These are phyloP conservation scores for Microchrysa polita DNA, from an alignment of 2,888 invertebrate species.

Conservation along the genomic window DNA sequence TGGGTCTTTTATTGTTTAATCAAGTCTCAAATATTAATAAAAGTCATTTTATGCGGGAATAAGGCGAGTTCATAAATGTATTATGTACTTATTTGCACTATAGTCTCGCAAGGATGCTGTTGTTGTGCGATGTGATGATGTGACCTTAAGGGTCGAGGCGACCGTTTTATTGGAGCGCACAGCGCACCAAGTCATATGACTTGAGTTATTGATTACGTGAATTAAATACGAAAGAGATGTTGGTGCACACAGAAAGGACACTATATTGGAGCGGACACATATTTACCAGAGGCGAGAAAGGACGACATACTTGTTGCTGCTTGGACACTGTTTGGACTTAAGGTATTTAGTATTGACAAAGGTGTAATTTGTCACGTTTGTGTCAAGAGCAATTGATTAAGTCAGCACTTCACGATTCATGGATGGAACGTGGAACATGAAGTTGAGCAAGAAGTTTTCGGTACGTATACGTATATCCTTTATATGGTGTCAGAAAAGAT, in stretches of 20 bases:
- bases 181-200: constrained; percentile 21
- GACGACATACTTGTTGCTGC: constrained; percentile 33
- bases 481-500: too few species aligned
- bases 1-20: constrained; percentile 47
- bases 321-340: constrained; percentile 3
- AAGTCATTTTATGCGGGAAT: constrained; percentile 43
- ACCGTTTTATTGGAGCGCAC: neutral
- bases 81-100: constrained; percentile 43
- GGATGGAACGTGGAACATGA: too few species aligned
- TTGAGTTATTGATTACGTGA: constrained; percentile 37
- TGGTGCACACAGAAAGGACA: too few species aligned
- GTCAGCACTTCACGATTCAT: too few species aligned
- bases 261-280: neutral
- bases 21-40: constrained; percentile 49
- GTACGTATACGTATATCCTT: too few species aligned
- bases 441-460: too few species aligned
- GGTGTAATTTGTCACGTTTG: neutral
- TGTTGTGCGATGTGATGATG: too few species aligned
- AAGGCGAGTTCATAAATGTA: constrained; percentile 43
- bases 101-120: too few species aligned
- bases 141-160: constrained; percentile 22
- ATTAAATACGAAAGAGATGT: constrained; percentile 31
- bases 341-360: constrained; percentile 1
- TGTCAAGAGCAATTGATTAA: neutral
- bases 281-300: too few species aligned